A percentile compares a stretch with the other conserved stretches of the same genome.
These are phyloP conservation scores for Macrotrachela quadricornifera DNA, from an alignment of 1,140 invertebrate genomes.

Conservation along the genomic window DNA sequence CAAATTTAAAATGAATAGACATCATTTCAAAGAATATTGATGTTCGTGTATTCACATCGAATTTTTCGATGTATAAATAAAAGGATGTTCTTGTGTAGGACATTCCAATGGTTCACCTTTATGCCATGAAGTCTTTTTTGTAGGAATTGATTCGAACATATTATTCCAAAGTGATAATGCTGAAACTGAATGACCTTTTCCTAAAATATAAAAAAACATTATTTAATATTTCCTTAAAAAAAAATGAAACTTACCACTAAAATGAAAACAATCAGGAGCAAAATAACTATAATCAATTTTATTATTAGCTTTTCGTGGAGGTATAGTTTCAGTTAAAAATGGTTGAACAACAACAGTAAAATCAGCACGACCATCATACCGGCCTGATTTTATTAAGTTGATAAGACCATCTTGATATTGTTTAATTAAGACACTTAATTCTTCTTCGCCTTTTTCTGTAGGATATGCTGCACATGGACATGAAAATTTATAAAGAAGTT, in stretches of 20 bases:
- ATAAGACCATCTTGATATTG: slow-evolving; percentile 14
- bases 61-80: slow-evolving; percentile 5
- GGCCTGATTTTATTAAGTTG: slow-evolving; percentile 19
- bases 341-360: slow-evolving; percentile 44
- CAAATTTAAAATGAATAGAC: too few species aligned
- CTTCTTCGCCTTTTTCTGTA: background rate
- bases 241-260: too few species aligned
- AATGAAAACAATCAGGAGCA: slow-evolving; percentile 9
- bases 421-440: background rate
- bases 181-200: background rate
- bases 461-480: slow-evolving; percentile 9
- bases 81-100: background rate
- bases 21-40: too few species aligned
- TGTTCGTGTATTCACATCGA: too few species aligned
- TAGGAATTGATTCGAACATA: slow-evolving; percentile 5
- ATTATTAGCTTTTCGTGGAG: background rate
- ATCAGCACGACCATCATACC: slow-evolving; percentile 36
- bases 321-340: background rate
- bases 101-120: background rate
- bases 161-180: slow-evolving; percentile 5
- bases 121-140: background rate
- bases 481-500: background rate
- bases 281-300: slow-evolving; percentile 5
- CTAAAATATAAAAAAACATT: background rate
- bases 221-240: background rate